Conservation (phyloP, 35 echinoderm and acorn worm genomes). For the Ophioderma brevispina region DNA sequence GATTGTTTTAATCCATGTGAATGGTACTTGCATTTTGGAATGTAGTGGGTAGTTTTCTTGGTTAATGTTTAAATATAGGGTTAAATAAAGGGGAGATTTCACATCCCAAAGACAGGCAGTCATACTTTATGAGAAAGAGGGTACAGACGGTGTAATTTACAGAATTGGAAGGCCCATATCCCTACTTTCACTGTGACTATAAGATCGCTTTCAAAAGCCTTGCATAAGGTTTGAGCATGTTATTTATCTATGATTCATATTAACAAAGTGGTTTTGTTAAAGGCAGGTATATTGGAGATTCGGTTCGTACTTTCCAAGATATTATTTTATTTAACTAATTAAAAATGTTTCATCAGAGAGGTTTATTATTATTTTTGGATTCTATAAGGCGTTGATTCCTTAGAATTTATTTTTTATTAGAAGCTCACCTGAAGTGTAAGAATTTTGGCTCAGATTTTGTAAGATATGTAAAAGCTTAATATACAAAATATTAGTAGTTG, state of each 20-base stretch:
- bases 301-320: neutral
- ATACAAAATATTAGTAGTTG: no score
- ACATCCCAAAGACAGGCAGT: neutral
- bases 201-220: neutral
- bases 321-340: neutral
- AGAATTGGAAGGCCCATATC: neutral
- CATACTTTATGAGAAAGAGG: neutral
- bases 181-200: neutral
- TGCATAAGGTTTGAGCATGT: neutral
- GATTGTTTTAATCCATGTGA: no score
- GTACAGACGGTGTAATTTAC: neutral
- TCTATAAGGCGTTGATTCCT: neutral
- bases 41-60: neutral
- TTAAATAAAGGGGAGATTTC: neutral
- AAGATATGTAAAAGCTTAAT: neutral
- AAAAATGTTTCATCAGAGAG: neutral
- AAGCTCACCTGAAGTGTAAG: neutral
- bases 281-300: neutral
- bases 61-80: neutral
- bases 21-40: neutral
- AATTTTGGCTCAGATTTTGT: neutral
- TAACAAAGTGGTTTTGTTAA: conserved; percentile 1
- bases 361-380: neutral
- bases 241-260: neutral
- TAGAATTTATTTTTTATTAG: neutral